Evolutionary conservation across 2,797 vertebrate species (phyloP).

Genomic region (Hydrocynus forskahlii): DNA sequence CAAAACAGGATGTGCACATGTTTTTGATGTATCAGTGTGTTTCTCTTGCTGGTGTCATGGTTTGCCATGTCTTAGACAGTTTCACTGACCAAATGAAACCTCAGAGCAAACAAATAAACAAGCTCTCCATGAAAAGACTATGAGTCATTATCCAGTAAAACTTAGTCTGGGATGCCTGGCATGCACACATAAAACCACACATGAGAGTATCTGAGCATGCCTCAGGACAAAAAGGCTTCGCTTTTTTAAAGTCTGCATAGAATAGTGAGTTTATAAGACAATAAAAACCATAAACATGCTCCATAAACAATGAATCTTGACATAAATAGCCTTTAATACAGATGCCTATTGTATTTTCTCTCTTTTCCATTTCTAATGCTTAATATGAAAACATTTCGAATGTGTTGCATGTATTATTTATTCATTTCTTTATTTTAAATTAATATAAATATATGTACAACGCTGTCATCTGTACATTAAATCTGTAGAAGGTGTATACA

Average conservation of each 20-base stretch:
- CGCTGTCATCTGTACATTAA: too few species aligned
- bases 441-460: slow-evolving; percentile 24
- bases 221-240: slow-evolving; percentile 50
- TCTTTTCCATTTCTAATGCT: slow-evolving; percentile 38
- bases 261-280: slow-evolving; percentile 62
- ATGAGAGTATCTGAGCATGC: slow-evolving; percentile 58
- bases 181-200: slow-evolving; percentile 54
- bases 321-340: slow-evolving; percentile 56
- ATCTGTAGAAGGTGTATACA: too few species aligned
- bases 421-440: slow-evolving; percentile 31
- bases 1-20: slow-evolving; percentile 13
- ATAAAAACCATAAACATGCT: slow-evolving; percentile 64
- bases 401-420: slow-evolving; percentile 15
- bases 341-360: slow-evolving; percentile 35
- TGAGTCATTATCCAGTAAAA: slow-evolving; percentile 72
- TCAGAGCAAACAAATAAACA: slow-evolving; percentile 71
- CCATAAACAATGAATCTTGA: slow-evolving; percentile 62
- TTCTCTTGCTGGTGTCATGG: slow-evolving; percentile 3
- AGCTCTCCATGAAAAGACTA: slow-evolving; percentile 65
- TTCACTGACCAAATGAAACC: slow-evolving; percentile 58
- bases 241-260: slow-evolving; percentile 60
- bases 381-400: slow-evolving; percentile 8
- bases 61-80: slow-evolving; percentile 52
- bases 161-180: slow-evolving; percentile 52
- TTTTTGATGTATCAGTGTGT: slow-evolving; percentile 11